These are phyloP conservation scores for Athripsodes cinereus DNA, from an alignment of 2,888 invertebrate genomes.

Conservation along the genomic window DNA sequence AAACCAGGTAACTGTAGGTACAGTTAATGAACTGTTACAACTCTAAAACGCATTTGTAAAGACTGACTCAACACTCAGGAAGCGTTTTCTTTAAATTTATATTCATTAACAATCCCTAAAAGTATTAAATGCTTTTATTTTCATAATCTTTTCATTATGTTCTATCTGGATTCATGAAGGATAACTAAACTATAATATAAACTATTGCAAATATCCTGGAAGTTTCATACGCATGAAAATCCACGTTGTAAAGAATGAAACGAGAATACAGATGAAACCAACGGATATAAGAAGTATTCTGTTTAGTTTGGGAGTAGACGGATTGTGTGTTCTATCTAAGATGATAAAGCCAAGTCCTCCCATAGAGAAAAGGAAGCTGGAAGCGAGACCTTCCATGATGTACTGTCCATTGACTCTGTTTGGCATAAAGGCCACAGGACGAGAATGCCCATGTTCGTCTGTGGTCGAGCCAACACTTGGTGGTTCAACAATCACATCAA, in stretches of 20 bases:
- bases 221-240: conserved; percentile 99
- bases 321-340: conserved; percentile 89
- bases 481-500: conserved; percentile 98
- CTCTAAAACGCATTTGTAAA: too few species aligned
- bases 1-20: too few species aligned
- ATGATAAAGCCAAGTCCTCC: conserved; percentile 96
- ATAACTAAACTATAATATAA: too few species aligned
- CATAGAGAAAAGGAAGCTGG: conserved; percentile 93
- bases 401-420: conserved; percentile 98
- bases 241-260: conserved; percentile 94
- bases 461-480: conserved; percentile 97
- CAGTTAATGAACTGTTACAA: too few species aligned
- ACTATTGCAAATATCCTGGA: conserved; percentile 70
- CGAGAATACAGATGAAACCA: conserved; percentile 85
- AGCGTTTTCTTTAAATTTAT: too few species aligned
- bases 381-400: conserved; percentile 98
- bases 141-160: too few species aligned
- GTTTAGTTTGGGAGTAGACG: conserved; percentile 83
- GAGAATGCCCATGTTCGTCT: conserved; percentile 94
- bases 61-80: too few species aligned
- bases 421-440: conserved; percentile 97
- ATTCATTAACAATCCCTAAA: too few species aligned
- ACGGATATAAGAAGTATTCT: conserved; percentile 83
- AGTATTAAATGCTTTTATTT: too few species aligned
- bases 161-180: too few species aligned